A percentile compares a stretch with the other conserved stretches of the same genome.
Conservation (phyloP, 2,113 vertebrate species). For the Aleadryas rufinucha region DNA sequence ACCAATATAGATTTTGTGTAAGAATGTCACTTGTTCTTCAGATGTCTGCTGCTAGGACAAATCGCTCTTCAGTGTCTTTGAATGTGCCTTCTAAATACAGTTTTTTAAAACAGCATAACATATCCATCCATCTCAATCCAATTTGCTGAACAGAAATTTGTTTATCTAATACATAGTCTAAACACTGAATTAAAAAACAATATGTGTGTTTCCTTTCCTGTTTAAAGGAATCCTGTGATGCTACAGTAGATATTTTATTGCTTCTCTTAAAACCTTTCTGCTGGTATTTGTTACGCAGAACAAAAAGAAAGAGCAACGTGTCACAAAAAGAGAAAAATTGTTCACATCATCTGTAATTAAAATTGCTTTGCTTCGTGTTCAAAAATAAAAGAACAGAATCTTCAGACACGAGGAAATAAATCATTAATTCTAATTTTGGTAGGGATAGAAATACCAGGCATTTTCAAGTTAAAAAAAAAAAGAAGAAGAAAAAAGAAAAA, state of each 20-base stretch:
- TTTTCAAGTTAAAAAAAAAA: background rate
- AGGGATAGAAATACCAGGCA: conserved; percentile 40
- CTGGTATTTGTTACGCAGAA: conserved; percentile 32
- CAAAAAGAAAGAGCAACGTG: conserved; percentile 41
- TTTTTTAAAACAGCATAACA: conserved; percentile 67
- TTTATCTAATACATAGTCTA: conserved; percentile 49
- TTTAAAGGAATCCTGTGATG: conserved; percentile 24
- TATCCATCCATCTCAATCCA: conserved; percentile 72
- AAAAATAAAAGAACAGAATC: conserved; percentile 52
- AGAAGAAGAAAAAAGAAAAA: background rate
- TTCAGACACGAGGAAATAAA: conserved; percentile 55
- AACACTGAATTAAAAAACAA: conserved; percentile 57
- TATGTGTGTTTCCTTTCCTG: conserved; percentile 19
- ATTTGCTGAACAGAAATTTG: conserved; percentile 64
- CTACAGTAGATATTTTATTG: conserved; percentile 27
- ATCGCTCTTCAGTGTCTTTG: conserved; percentile 66
- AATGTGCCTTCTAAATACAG: conserved; percentile 71
- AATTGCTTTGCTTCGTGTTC: conserved; percentile 32
- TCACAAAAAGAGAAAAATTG: conserved; percentile 5
- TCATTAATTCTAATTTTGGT: conserved; percentile 57
- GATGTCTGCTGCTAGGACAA: conserved; percentile 73
- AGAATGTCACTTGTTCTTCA: conserved; percentile 80
- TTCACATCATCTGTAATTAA: conserved; percentile 54
- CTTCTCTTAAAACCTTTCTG: conserved; percentile 32
- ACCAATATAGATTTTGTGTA: conserved; percentile 83